Conservation (phyloP, 2,113 vertebrate genomes). For the Morphnarchus princeps region DNA sequence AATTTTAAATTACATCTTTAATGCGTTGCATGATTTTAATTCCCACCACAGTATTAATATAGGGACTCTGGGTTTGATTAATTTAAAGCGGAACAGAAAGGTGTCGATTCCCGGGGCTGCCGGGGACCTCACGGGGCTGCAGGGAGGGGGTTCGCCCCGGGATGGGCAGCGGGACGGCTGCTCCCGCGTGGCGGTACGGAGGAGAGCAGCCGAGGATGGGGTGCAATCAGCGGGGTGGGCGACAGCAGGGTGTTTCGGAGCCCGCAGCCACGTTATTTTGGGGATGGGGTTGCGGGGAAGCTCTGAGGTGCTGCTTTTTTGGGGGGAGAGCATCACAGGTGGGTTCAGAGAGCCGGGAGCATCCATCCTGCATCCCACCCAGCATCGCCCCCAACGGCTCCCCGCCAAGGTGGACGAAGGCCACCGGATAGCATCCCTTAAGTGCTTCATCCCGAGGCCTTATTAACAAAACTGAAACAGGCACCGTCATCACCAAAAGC, state of each 20-base stretch:
- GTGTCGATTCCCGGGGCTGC: constrained; percentile 69
- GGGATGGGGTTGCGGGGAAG: background rate
- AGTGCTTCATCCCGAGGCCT: background rate
- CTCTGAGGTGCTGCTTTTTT: rapidly evolving
- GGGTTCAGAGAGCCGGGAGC: background rate
- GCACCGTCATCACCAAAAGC: rapidly evolving
- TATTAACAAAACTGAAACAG: background rate
- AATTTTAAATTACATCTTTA: constrained; percentile 88
- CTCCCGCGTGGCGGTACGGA: rapidly evolving
- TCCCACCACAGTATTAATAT: constrained; percentile 81
- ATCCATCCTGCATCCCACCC: background rate
- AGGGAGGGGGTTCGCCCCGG: background rate
- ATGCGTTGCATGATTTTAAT: constrained; percentile 85
- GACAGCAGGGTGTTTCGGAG: rapidly evolving
- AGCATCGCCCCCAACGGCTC: rapidly evolving
- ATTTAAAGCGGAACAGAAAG: constrained; percentile 77
- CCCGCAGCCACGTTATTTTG: rapidly evolving
- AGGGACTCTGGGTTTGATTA: constrained; percentile 77
- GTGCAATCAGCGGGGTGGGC: rapidly evolving
- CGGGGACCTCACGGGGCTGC: constrained; percentile 54
- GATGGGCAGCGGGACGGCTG: rapidly evolving
- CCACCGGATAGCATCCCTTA: background rate
- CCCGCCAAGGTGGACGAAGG: rapidly evolving
- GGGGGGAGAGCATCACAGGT: rapidly evolving
- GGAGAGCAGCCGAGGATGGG: rapidly evolving